These are phyloP conservation scores for Clunio marinus DNA, from an alignment of 2,888 invertebrate species.

Conservation along the genomic window DNA sequence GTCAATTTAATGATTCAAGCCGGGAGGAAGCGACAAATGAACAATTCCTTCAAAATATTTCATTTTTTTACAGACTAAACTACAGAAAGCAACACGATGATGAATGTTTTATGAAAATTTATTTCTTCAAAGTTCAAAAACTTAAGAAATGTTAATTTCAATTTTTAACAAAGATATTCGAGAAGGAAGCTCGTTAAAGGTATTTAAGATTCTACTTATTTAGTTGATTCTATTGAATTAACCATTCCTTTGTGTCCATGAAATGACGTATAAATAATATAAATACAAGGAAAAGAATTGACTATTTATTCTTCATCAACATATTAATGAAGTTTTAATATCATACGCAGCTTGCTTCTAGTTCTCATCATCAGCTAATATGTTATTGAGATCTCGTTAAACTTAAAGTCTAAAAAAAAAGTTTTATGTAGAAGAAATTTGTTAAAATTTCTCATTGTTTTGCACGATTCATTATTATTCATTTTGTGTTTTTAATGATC, in stretches of 20 bases:
- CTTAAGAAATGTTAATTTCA: conserved; percentile 13
- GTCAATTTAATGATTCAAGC: conserved; percentile 12
- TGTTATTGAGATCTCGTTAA: not conserved
- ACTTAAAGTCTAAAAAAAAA: not conserved
- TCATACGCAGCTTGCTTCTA: conserved; percentile 10
- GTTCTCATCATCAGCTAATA: not conserved
- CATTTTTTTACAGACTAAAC: not conserved
- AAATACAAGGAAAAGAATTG: not conserved
- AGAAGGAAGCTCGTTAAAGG: conserved; percentile 33
- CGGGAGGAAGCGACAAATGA: conserved; percentile 8
- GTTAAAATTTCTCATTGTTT: not conserved
- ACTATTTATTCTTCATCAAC: conserved; percentile 17
- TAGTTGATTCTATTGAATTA: not conserved
- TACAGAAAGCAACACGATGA: too few species aligned
- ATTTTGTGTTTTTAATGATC: not conserved
- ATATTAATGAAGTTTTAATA: conserved; percentile 32
- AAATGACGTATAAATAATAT: conserved; percentile 9
- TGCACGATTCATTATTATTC: not conserved
- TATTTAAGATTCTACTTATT: not conserved
- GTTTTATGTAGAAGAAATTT: not conserved
- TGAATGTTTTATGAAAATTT: not conserved
- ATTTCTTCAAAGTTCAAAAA: too few species aligned
- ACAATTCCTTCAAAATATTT: not conserved
- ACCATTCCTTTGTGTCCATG: not conserved
- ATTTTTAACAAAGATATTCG: conserved; percentile 13